Base-by-base conservation (phyloP, 2,113 vertebrate genomes). In the Tragulus kanchil region DNA sequence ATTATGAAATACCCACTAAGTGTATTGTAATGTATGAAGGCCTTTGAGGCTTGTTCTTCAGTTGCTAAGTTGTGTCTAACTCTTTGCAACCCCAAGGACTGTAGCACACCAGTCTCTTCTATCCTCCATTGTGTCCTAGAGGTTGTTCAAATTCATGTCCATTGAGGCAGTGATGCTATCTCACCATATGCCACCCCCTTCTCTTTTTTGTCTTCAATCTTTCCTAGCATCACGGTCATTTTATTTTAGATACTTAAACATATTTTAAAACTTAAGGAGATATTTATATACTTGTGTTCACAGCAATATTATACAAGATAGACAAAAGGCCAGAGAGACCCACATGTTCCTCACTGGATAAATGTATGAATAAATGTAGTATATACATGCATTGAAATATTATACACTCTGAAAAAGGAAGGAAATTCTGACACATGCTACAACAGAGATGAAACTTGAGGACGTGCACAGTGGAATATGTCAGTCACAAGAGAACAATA, bases 181-280 rank as follows among this genome's bases (percentile, higher is more conserved):
- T 73, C 36, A 45, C 13, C 21, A 13, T 45, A 19, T 73, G 36
- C 12, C 69, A 25, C 11, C 25, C 69, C 69, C 36, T 13, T 45
- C 19, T 73, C 69, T 73, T 73, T 73, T 73, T 73, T 73, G 36
- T 21, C 36, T 45, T 45, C 21, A 73, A 13, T 73, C 69, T 45
- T 73, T 73, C 25, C 42, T 3, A 73, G 21, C 69, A 73, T 73
- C 36, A 73, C 23, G 21, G 36, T 45, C 69, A 73, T 3, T 64
- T 90, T 67, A 77, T 64, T 77, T 93, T 61, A 91, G 42, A 9
- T 84, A 71, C 8, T 88, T 91, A 82, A 69, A 77, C 62, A 61
- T 31, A 54, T 71, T 84, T 50, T 26, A 87, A 82, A 42, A 42
- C 8, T 69, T 91, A 15, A 71, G 64, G 56, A 88, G 28, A 92